A percentile compares a stretch with the other conserved stretches of the same genome.
Conservation (phyloP, 2,797 vertebrate genomes). For the Lepus townsendii region DNA sequence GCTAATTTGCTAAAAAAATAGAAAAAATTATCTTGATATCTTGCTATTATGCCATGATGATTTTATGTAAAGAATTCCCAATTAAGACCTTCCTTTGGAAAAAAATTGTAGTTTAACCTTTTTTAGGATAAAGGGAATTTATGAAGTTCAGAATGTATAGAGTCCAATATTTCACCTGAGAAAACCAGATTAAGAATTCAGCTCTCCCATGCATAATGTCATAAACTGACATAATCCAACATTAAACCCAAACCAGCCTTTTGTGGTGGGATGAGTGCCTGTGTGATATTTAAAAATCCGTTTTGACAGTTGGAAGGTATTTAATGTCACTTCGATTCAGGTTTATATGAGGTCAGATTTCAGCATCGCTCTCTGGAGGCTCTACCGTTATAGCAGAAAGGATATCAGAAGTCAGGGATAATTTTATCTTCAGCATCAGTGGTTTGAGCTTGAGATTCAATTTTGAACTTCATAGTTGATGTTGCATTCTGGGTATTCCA, state of each 20-base stretch:
- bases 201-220: neutral
- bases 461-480: conserved; percentile 6
- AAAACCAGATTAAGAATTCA: conserved; percentile 50
- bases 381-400: neutral
- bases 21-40: conserved; percentile 7
- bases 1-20: conserved; percentile 42
- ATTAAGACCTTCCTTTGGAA: conserved; percentile 26
- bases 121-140: conserved; percentile 51
- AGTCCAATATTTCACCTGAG: conserved; percentile 16
- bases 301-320: conserved; percentile 47
- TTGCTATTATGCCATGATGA: neutral
- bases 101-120: conserved; percentile 17
- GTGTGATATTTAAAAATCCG: conserved; percentile 12
- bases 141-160: conserved; percentile 36
- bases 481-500: neutral
- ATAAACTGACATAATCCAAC: conserved; percentile 17
- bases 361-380: neutral
- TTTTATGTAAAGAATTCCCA: conserved; percentile 44
- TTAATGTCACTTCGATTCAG: conserved; percentile 50
- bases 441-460: conserved; percentile 49
- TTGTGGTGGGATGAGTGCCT: conserved; percentile 17
- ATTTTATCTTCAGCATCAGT: conserved; percentile 27
- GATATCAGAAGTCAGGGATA: neutral
- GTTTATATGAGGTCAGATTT: conserved; percentile 20
- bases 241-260: conserved; percentile 22